These are phyloP conservation scores for Isotomurus palustris DNA, from an alignment of 2,888 invertebrate species.

Conservation along the genomic window DNA sequence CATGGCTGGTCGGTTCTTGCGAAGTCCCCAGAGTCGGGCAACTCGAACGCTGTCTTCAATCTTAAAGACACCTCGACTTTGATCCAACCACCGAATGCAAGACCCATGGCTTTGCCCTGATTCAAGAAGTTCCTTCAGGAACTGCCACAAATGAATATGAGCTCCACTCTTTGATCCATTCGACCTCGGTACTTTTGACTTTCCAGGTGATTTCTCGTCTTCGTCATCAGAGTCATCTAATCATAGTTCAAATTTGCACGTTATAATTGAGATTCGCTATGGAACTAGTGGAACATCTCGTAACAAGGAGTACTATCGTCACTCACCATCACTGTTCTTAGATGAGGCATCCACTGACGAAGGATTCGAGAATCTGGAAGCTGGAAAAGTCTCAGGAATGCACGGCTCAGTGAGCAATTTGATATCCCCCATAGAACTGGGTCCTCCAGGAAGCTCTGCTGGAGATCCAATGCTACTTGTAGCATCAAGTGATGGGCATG, in stretches of 20 bases:
- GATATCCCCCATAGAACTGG: constrained; percentile 11
- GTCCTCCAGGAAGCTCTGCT: constrained; percentile 1
- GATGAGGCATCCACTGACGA: constrained; percentile 25
- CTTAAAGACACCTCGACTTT: constrained; percentile 92
- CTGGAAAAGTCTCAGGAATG: not conserved
- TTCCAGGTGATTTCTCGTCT: constrained; percentile 48
- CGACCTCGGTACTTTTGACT: constrained; percentile 13
- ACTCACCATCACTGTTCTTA: constrained; percentile 30
- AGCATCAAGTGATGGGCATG: not conserved
- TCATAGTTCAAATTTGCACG: too few relatives aligned
- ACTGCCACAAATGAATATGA: constrained; percentile 98
- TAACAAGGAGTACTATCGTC: too few relatives aligned
- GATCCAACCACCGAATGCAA: constrained; percentile 96
- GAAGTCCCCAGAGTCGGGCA: constrained; percentile 94
- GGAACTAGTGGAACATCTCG: too few relatives aligned
- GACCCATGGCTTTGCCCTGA: constrained; percentile 83
- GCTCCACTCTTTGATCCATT: constrained; percentile 56
- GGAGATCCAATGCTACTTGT: constrained; percentile 5
- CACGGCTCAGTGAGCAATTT: constrained; percentile 23
- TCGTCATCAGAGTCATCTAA: constrained; percentile 58
- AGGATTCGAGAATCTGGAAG: constrained; percentile 23
- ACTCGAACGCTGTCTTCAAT: constrained; percentile 97
- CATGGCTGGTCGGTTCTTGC: constrained; percentile 98
- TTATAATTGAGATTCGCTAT: too few relatives aligned
- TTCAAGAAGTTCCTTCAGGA: constrained; percentile 88